Evolutionary conservation across 2,888 invertebrate species (phyloP), one percentile per base, ranked within the genome.

Genomic region (Dryobotodes eremita): DNA sequence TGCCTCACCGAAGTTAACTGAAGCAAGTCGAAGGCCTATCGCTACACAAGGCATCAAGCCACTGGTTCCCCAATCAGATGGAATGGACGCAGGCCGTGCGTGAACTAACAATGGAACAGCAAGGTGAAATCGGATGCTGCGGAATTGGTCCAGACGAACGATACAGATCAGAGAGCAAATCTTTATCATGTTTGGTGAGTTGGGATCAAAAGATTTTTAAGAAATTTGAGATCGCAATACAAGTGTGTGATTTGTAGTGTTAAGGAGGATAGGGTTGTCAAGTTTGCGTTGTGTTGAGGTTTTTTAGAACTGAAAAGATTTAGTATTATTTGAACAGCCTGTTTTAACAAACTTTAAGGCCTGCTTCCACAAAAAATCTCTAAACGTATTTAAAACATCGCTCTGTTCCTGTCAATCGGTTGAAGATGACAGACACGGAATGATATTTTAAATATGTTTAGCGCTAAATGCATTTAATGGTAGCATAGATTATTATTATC

Each of bases 71-170:
- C 71, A 31, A 82, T 72, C 85, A 64, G 87, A 81, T 74, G 62
- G 26, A 53, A 23, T 80, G 71, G 53, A n/a, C 31, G 70, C 57
- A 73, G 72, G 17, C 75, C 68, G 81, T 82, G 87, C 87, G 86
- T 81, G 31, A 86, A 86, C 78, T 82, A 86, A 86, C 84, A 86
- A 86, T 86, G 61, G 73, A n/a, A 17, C 75, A 13, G 66, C 77
- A 65, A 86, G 77, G 78, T 65, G 82, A 86, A 86, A 84, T 74
- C 78, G 70, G 75, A 81, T 75, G 87, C 71, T 75, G 64, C 3
- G 59, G 80, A 76, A 77, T 84, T 81, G 50, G 57, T 75, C 69
- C 66, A 78, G 75, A 75, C 42, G 23, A 57, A 31, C 7, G 61
- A 83, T 71, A 86, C 55, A 42, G 53, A 73, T 70, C 50, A 57